Percentiles rank a stretch among this genome's conserved stretches.
phyloP scores from a whole-genome alignment of 2,797 vertebrate genomes.

The Arrhamphus sclerolepis region DNA sequence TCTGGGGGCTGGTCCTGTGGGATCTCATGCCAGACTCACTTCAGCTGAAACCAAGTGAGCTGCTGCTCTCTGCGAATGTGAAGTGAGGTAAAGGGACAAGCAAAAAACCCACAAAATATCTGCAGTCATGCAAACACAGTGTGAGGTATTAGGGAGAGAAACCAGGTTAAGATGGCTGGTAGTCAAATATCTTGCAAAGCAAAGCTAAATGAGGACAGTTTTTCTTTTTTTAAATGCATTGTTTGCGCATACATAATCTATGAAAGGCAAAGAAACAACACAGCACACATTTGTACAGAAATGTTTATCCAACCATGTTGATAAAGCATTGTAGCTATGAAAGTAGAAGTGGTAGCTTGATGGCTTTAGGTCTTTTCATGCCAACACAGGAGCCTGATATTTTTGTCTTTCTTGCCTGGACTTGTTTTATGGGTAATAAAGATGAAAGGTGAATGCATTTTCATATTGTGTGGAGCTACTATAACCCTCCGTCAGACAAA shows the following conservation, averaged over 20 bases:
- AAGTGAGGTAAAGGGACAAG: neutral
- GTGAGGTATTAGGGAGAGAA: neutral
- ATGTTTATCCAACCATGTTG: slow-evolving; percentile 9
- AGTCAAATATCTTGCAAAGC: neutral
- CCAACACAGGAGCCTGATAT: slow-evolving; percentile 10
- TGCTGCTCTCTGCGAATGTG: slow-evolving; percentile 18
- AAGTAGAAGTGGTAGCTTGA: too few species aligned
- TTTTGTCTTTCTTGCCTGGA: slow-evolving; percentile 7
- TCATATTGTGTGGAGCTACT: slow-evolving; percentile 6
- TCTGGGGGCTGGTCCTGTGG: slow-evolving; percentile 38
- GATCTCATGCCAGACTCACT: slow-evolving; percentile 47
- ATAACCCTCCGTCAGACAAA: slow-evolving; percentile 19
- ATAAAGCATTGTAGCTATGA: too few species aligned
- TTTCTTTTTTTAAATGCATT: too few species aligned
- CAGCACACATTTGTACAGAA: slow-evolving; percentile 15
- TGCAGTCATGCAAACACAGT: neutral
- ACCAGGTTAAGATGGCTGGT: too few species aligned
- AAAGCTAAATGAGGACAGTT: too few species aligned
- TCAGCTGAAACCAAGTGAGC: slow-evolving; percentile 31
- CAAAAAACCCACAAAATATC: too few species aligned
- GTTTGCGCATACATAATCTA: too few species aligned
- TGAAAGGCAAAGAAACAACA: too few species aligned
- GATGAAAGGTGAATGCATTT: slow-evolving; percentile 4
- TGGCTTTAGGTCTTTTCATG: slow-evolving; percentile 15
- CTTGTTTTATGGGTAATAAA: slow-evolving; percentile 44